Conservation (phyloP, 1,140 invertebrate genomes). For the Anadara kagoshimensis region DNA sequence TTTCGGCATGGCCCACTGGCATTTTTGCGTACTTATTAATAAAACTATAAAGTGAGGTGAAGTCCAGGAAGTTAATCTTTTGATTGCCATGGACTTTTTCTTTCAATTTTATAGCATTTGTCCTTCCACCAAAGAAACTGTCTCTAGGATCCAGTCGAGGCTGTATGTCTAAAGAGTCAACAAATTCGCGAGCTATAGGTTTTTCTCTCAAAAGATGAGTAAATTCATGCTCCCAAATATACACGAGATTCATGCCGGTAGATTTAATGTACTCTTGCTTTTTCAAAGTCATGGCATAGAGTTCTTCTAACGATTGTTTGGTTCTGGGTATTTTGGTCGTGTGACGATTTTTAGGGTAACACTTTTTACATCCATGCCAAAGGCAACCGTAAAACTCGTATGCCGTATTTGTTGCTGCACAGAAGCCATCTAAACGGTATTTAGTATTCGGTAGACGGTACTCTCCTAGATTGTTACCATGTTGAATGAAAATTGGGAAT, state of each 20-base stretch:
- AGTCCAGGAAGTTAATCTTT: slow-evolving; percentile 31
- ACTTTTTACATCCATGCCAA: slow-evolving; percentile 5
- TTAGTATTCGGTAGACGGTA: slow-evolving; percentile 7
- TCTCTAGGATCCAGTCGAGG: slow-evolving; percentile 23
- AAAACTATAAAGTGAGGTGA: slow-evolving; percentile 22
- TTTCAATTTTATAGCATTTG: slow-evolving; percentile 20
- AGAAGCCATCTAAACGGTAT: slow-evolving; percentile 41
- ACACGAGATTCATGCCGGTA: slow-evolving; percentile 31
- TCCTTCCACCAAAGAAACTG: slow-evolving; percentile 26
- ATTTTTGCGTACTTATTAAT: slow-evolving; percentile 26
- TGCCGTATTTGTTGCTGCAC: slow-evolving; percentile 19
- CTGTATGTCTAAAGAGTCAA: slow-evolving; percentile 19
- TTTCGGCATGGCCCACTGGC: slow-evolving; percentile 12
- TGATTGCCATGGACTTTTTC: slow-evolving; percentile 5
- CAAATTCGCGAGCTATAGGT: slow-evolving; percentile 18
- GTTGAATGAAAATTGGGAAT: slow-evolving; percentile 4
- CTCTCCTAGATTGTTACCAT: slow-evolving; percentile 33
- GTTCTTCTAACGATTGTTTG: slow-evolving; percentile 11
- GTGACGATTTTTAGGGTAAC: not conserved
- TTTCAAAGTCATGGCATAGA: not conserved
- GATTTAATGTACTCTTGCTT: slow-evolving; percentile 17
- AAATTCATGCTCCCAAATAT: slow-evolving; percentile 49
- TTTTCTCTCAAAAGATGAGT: slow-evolving; percentile 22
- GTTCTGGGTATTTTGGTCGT: slow-evolving; percentile 3
- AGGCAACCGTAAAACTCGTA: slow-evolving; percentile 6